These are phyloP conservation scores for Germaria angustata DNA, from an alignment of 2,888 invertebrate species.

Conservation along the genomic window DNA sequence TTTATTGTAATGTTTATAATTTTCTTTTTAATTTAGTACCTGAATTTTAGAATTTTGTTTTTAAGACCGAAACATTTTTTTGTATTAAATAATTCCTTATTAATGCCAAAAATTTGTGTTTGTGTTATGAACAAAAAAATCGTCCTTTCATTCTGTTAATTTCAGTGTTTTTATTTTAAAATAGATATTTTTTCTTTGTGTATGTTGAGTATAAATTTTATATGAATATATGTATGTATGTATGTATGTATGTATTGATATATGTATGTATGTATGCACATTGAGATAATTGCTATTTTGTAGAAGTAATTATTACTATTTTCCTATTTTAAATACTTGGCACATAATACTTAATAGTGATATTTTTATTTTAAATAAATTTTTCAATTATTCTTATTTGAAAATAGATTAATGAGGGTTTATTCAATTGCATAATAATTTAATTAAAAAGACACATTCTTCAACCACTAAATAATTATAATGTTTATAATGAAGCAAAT, in stretches of 20 bases:
- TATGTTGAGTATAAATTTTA: conserved; percentile 3
- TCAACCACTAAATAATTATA: background rate
- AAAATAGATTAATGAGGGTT: too few relatives aligned
- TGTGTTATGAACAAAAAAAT: background rate
- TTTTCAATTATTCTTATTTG: background rate
- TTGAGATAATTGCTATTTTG: conserved; percentile 31
- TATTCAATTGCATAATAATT: background rate
- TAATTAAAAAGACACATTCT: background rate
- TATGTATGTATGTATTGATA: conserved; percentile 16
- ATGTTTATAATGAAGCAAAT: too few relatives aligned
- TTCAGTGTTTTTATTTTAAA: conserved; percentile 20
- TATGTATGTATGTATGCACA: conserved; percentile 8
- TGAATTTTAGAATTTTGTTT: conserved; percentile 80
- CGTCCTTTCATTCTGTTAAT: background rate
- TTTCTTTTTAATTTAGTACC: conserved; percentile 73
- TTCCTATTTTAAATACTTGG: conserved; percentile 67
- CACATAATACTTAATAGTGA: conserved; percentile 47
- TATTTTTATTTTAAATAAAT: background rate
- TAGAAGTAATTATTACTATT: conserved; percentile 40
- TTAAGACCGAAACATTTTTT: conserved; percentile 79
- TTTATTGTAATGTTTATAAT: conserved; percentile 18
- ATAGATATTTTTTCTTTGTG: conserved; percentile 16
- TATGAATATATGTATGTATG: background rate
- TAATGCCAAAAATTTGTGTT: conserved; percentile 47
- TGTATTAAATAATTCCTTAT: too few relatives aligned